Evolutionary conservation across 2,113 vertebrate genomes (phyloP), one percentile per base, ranked within the genome.

Genomic region (Aviceda subcristata): DNA sequence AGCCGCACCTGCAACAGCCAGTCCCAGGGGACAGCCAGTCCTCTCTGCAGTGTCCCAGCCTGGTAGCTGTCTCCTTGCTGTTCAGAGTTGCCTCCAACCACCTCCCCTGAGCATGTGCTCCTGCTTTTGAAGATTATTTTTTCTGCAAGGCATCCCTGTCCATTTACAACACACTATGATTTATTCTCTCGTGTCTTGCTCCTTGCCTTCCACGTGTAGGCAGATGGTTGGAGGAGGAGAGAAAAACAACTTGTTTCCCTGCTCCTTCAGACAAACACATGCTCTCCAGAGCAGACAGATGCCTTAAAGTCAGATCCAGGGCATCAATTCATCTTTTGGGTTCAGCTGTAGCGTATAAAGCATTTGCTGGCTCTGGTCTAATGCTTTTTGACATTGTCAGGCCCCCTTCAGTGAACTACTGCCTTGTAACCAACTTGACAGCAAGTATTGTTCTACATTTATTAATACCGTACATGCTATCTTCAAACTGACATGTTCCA

Each of bases 341-440:
- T 96, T 96, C 92, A 96, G 90, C 92, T 96, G 93, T 67, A 85
- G 88, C 15, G 3, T 63, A 91, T 60, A 91, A 94, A 94, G 86
- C 91, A 77, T 87, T 86, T 68, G 39, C 89, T 92, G 90, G 84
- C 90, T 95, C 53, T 91, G 84, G 64, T 94, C 91, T 96, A 94
- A 93, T 96, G 93, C 85, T 94, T 96, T 97, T 87, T 95, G 94
- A 96, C 93, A 56, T 76, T 90, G 90, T 96, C 95, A 92, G 88
- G 30, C 85, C 88, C 86, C 90, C 84, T 92, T 88, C 86, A 93
- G 94, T 84, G 81, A 94, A 71, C 78, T 71, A 57, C 72, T 92
- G 94, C 89, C 87, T 96, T 90, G 92, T 94, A 97, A 94, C 75
- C 92, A 85, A 87, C 81, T 90, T 96, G 97, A 97, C 96, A 97